Evolutionary conservation across 2,113 vertebrate species (phyloP).

Genomic region (Carassius auratus): DNA sequence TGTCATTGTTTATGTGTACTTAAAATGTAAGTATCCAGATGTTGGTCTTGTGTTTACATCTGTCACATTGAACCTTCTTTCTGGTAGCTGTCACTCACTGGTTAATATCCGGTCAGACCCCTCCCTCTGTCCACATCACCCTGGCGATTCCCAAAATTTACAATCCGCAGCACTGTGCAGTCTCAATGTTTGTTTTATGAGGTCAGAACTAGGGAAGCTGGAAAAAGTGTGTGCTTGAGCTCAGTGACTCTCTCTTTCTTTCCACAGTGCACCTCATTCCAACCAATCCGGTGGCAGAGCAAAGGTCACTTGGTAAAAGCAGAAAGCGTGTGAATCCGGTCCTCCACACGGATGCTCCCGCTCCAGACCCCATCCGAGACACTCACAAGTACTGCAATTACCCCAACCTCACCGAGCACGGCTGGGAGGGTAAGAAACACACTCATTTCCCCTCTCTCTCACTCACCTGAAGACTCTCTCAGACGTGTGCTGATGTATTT

Average conservation of each 20-base stretch:
- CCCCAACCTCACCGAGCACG: slow-evolving; percentile 84
- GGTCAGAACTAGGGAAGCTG: slow-evolving; percentile 24
- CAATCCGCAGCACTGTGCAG: slow-evolving; percentile 13
- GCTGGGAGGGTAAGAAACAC: slow-evolving; percentile 87
- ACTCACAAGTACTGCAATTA: slow-evolving; percentile 90
- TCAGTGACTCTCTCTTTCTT: neutral
- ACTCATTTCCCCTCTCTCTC: neutral
- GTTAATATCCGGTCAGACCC: neutral
- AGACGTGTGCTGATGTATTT: neutral
- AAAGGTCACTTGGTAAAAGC: slow-evolving; percentile 80
- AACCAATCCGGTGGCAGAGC: slow-evolving; percentile 74
- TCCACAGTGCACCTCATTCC: slow-evolving; percentile 86
- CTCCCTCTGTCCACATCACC: slow-evolving; percentile 15
- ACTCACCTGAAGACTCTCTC: neutral
- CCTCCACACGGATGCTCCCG: slow-evolving; percentile 80
- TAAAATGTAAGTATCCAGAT: neutral
- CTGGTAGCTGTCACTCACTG: neutral
- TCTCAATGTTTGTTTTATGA: slow-evolving; percentile 31
- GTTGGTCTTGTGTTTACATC: neutral
- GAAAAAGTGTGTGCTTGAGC: slow-evolving; percentile 70
- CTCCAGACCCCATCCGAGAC: slow-evolving; percentile 83
- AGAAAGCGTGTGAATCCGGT: slow-evolving; percentile 88
- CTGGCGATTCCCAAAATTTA: neutral
- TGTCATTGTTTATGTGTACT: neutral
- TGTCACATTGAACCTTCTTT: neutral